Conservation (phyloP, 2,797 vertebrate genomes). For the Cyclura pinguis region DNA sequence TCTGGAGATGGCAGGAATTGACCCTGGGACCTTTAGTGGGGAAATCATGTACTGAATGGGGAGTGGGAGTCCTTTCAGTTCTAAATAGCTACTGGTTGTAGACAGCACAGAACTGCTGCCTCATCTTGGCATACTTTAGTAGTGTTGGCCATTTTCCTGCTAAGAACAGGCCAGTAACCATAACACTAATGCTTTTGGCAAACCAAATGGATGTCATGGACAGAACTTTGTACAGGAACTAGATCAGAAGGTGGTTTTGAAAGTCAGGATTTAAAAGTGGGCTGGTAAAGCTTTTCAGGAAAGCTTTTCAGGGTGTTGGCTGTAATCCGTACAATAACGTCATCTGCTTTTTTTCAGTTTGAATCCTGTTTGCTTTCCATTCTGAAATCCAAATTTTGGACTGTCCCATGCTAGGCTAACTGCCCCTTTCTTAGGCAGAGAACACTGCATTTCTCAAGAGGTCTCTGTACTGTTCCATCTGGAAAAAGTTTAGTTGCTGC, state of each 20-base stretch:
- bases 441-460: too few species aligned
- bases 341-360: conserved; percentile 14
- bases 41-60: neutral
- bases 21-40: neutral
- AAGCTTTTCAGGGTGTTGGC: neutral
- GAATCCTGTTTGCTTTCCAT: neutral
- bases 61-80: neutral
- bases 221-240: neutral
- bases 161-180: neutral
- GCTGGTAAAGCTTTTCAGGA: neutral
- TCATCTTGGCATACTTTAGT: conserved; percentile 1
- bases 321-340: neutral
- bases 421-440: too few species aligned
- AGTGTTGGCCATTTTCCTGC: neutral
- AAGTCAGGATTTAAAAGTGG: neutral
- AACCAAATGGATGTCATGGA: neutral
- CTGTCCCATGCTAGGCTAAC: too few species aligned
- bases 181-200: neutral
- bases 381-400: neutral
- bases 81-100: neutral
- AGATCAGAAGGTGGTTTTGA: neutral
- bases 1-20: neutral
- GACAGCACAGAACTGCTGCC: neutral
- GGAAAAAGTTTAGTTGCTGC: too few species aligned
- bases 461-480: too few species aligned